Percentiles rank a stretch among this genome's conserved stretches.
Evolutionary conservation across 1,140 invertebrate species (phyloP).

Genomic region (Ptiloglossa arizonensis): DNA sequence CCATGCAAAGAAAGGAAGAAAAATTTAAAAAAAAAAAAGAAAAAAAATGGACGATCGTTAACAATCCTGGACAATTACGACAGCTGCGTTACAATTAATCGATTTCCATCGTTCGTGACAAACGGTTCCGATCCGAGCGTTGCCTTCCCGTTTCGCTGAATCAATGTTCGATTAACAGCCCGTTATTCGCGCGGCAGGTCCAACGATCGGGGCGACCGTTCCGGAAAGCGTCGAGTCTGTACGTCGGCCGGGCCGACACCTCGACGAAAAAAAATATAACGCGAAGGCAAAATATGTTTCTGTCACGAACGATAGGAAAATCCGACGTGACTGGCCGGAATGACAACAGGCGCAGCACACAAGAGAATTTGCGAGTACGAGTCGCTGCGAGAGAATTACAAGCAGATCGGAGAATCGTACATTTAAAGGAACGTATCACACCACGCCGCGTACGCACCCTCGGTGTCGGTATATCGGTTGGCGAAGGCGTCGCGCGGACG

Average conservation of each 20-base stretch:
- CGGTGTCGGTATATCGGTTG: background rate
- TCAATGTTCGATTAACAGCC: background rate
- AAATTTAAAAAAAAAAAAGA: conserved; percentile 17
- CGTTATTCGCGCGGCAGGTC: too few species aligned
- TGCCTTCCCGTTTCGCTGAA: background rate
- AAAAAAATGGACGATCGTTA: conserved; percentile 20
- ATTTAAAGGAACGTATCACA: conserved; percentile 35
- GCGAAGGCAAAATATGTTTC: background rate
- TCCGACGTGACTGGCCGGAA: conserved; percentile 18
- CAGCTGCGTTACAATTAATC: conserved; percentile 43
- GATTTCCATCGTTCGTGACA: conserved; percentile 46
- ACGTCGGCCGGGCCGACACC: background rate
- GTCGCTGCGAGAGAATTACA: conserved; percentile 42
- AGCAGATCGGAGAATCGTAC: conserved; percentile 33
- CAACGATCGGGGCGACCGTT: too few species aligned
- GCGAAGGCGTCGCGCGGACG: background rate
- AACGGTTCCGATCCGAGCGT: background rate
- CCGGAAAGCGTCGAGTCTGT: too few species aligned
- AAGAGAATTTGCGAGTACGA: conserved; percentile 49
- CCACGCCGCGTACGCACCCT: conserved; percentile 12
- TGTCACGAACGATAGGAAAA: conserved; percentile 30
- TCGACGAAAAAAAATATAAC: background rate
- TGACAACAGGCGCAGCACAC: conserved; percentile 23
- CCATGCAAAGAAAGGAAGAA: too few species aligned
- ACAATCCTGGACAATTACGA: conserved; percentile 35